Conservation (phyloP, 2,888 invertebrate genomes). For the Epistrophe eligans region DNA sequence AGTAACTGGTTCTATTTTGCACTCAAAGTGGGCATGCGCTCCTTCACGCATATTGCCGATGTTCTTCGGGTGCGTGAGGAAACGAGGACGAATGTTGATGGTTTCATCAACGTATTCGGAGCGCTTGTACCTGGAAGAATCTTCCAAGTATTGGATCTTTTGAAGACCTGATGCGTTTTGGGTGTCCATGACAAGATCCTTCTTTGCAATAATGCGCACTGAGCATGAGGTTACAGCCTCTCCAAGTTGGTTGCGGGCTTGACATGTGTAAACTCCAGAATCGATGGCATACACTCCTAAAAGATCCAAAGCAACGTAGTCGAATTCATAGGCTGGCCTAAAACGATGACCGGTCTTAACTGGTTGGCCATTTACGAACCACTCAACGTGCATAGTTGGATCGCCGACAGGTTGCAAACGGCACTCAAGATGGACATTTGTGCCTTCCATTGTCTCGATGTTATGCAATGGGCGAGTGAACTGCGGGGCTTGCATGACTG, state of each 20-base stretch:
- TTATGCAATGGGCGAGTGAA: conserved; percentile 95
- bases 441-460: conserved; percentile 94
- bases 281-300: conserved; percentile 98
- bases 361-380: conserved; percentile 97
- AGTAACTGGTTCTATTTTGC: conserved; percentile 97
- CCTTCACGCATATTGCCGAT: conserved; percentile 94
- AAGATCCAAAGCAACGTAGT: conserved; percentile 98
- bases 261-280: conserved; percentile 97
- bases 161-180: conserved; percentile 96
- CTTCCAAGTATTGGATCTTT: conserved; percentile 96
- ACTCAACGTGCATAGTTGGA: conserved; percentile 96
- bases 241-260: conserved; percentile 96
- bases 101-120: conserved; percentile 92
- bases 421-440: conserved; percentile 96
- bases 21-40: conserved; percentile 98
- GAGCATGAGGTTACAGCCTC: conserved; percentile 97
- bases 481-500: conserved; percentile 93
- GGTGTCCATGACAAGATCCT: conserved; percentile 93
- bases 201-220: conserved; percentile 94
- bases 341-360: conserved; percentile 97
- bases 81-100: conserved; percentile 92
- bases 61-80: conserved; percentile 94
- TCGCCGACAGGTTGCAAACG: conserved; percentile 95
- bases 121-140: conserved; percentile 92
- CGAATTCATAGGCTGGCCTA: conserved; percentile 98